Conservation (phyloP, 2,113 vertebrate genomes). For the Romanogobio albipinnatus region DNA sequence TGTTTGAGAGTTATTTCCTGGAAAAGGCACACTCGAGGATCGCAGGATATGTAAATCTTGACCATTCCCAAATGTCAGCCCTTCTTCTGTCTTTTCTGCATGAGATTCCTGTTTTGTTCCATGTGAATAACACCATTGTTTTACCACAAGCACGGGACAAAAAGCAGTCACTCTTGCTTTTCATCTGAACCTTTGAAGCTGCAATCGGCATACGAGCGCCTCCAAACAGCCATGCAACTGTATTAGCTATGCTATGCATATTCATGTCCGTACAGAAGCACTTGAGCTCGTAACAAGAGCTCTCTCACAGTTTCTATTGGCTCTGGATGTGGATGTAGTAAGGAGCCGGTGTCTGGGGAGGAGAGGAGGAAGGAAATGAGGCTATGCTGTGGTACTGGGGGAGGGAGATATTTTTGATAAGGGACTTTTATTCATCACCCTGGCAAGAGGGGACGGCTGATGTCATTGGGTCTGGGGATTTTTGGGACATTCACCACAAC, state of each 20-base stretch:
- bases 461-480: conserved; percentile 55
- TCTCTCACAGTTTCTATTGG: conserved; percentile 38
- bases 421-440: conserved; percentile 58
- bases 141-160: conserved; percentile 42
- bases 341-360: conserved; percentile 39
- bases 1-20: conserved; percentile 43
- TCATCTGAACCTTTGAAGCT: conserved; percentile 33
- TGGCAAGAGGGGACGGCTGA: conserved; percentile 40
- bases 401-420: conserved; percentile 57
- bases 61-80: conserved; percentile 74
- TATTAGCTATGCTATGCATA: conserved; percentile 50
- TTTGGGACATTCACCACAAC: conserved; percentile 45
- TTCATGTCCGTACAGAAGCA: conserved; percentile 42
- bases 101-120: conserved; percentile 44
- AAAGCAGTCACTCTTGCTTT: conserved; percentile 42
- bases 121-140: conserved; percentile 54
- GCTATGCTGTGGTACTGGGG: conserved; percentile 48
- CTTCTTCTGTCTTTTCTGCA: conserved; percentile 27
- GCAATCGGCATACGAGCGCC: conserved; percentile 43
- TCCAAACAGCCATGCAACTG: conserved; percentile 46
- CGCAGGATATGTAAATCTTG: conserved; percentile 73
- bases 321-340: conserved; percentile 33
- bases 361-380: conserved; percentile 56
- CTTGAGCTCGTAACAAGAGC: conserved; percentile 33
- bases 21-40: conserved; percentile 41